Base-by-base conservation (phyloP, 2,797 vertebrate genomes). In the Octomys mimax region DNA sequence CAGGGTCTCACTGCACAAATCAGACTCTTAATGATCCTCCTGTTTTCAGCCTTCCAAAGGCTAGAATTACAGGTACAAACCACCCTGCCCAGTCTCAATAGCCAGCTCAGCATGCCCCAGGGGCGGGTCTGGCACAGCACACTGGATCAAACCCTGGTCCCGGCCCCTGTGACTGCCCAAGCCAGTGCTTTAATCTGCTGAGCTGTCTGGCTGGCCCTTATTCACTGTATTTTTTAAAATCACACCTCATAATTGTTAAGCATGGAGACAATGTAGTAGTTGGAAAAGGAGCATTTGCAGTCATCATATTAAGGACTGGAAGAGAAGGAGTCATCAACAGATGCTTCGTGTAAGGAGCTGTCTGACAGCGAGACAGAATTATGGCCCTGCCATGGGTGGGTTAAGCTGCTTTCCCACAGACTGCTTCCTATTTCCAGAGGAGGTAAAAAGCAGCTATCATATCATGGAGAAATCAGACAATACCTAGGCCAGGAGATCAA, bases 281-380 rank as follows among this genome's bases (percentile, higher is more conserved):
- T 7, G 36, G 42, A 80, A 68, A 88, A 75, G 31, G 71, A 70
- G 36, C 1, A 12, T 46, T 42, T n/a, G 22, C 61, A 71, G n/a
- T 10, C n/a, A 4, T 42, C 26, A 0, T 2, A 4, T 82, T 64
- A 70, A 77, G 1, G 11, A 66, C 0, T 11, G 39, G 39, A 82
- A 33, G 57, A 52, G 26, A 19, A 71, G 46, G 61, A 79, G 59
- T 57, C 64, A 24, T 46, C 54, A 42, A 10, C 7, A 21, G 46
- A 57, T 21, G 5, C 16, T 8, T 16, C 6, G 8, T 39, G 19
- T 33, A 5, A 6, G 49, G 62, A 42, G n/a, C 19, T 8, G 21
- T n/a, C 68, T 39, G 36, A 71, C n/a, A 71, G 36, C 21, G 11
- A 39, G 68, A 39, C 68, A 19, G 42, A 26, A 42, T 42, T 75